Percentiles rank a stretch among this genome's conserved stretches.
phyloP scores from a whole-genome alignment of 1,140 invertebrate species.

The Diprion similis region DNA sequence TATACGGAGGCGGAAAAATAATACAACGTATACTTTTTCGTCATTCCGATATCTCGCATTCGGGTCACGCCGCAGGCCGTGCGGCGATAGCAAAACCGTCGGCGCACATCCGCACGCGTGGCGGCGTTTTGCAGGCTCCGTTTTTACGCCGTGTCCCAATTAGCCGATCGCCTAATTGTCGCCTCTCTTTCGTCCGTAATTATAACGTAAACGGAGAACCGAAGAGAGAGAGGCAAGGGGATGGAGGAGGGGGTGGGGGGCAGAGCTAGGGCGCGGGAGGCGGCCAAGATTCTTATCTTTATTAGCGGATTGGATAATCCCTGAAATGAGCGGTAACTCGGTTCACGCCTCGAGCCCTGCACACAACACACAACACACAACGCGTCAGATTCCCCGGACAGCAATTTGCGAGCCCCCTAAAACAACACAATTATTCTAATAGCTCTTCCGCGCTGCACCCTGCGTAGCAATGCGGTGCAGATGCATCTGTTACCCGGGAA shows the following conservation, averaged over 20 bases:
- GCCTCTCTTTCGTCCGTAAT: slow-evolving; percentile 12
- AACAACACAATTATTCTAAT: slow-evolving; percentile 6
- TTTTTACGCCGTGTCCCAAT: not conserved
- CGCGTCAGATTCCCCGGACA: not conserved
- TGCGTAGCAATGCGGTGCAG: not conserved
- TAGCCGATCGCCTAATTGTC: slow-evolving; percentile 7
- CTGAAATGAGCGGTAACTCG: not conserved
- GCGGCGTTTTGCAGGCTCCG: not conserved
- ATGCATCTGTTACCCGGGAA: not conserved
- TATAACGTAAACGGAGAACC: not conserved
- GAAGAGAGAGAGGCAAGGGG: too few species aligned
- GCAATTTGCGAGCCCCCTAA: slow-evolving; percentile 4
- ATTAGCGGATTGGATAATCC: slow-evolving; percentile 11
- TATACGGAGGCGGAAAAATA: too few species aligned
- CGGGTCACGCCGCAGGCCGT: too few species aligned
- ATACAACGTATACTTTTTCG: too few species aligned
- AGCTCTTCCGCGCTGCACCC: not conserved
- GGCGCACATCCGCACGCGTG: not conserved
- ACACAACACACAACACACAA: too few species aligned
- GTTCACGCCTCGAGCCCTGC: not conserved
- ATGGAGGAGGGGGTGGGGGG: not conserved
- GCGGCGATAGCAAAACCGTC: not conserved
- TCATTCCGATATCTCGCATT: too few species aligned
- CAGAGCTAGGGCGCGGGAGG: not conserved
- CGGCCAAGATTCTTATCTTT: slow-evolving; percentile 4